Percentiles rank a stretch among this genome's conserved stretches.
Evolutionary conservation across 37 sponge, comb jelly and placozoan species (phyloP).

Genomic region (Agelas oroides): DNA sequence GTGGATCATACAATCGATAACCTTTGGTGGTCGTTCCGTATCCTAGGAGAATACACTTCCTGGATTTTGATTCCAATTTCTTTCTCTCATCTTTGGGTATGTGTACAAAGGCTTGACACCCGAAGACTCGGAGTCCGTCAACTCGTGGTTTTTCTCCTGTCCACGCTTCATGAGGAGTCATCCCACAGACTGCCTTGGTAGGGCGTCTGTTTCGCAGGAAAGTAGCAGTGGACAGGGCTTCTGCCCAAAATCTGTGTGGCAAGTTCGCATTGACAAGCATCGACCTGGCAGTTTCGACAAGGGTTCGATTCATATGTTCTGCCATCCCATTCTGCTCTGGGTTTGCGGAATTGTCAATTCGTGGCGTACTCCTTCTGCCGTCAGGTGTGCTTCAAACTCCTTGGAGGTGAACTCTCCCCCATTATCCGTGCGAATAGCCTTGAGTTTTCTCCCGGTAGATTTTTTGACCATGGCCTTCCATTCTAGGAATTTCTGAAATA

Average conservation of each 20-base stretch:
- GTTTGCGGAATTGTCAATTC: constrained; percentile 67
- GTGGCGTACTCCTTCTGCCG: constrained; percentile 68
- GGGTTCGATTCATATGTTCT: constrained; percentile 68
- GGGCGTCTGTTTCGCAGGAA: constrained; percentile 72
- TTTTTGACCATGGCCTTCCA: constrained; percentile 75
- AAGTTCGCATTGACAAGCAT: constrained; percentile 71
- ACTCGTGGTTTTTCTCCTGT: constrained; percentile 52
- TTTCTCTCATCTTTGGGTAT: constrained; percentile 51
- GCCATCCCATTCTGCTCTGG: constrained; percentile 83
- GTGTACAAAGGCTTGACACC: constrained; percentile 50
- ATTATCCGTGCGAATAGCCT: constrained; percentile 62
- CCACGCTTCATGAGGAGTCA: constrained; percentile 65
- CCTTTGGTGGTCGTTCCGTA: constrained; percentile 51
- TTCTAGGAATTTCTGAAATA: constrained; percentile 57
- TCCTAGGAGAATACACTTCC: constrained; percentile 59
- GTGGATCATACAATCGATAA: constrained; percentile 49
- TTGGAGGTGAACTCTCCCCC: constrained; percentile 64
- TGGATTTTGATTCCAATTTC: constrained; percentile 59
- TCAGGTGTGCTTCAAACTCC: constrained; percentile 53
- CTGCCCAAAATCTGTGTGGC: constrained; percentile 76
- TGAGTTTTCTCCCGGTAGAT: constrained; percentile 48
- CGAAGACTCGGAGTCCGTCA: constrained; percentile 55
- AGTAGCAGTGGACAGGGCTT: constrained; percentile 72
- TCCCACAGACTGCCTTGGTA: constrained; percentile 49
- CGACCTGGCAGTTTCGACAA: constrained; percentile 69